Base-by-base conservation (phyloP, 2,797 vertebrate genomes). In the Phrynocephalus vlangalii region DNA sequence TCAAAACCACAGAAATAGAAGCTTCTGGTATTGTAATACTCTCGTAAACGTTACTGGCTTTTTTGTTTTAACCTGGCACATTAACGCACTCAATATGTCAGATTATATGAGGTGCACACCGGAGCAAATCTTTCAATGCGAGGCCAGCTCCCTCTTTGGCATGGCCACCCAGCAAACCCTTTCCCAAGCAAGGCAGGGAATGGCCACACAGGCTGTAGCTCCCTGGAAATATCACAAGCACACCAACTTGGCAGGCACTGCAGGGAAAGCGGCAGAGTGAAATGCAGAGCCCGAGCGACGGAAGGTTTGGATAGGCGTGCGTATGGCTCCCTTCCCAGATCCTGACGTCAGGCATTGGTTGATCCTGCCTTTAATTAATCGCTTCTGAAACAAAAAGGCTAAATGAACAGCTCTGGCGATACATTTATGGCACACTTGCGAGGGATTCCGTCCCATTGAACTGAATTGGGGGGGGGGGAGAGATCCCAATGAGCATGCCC, bases 1-100 rank as follows among this genome's bases (percentile, higher is more conserved):
- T 86, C 85, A 91, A 90, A 90, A 75, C 73, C n/a, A 82, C 73
- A 90, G 71, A 85, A 92, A 79, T 76, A 76, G 81, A 85, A 90
- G 7, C n/a, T 84, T 16, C 85, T 28, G 13, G 73, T 81, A 90
- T 44, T 44, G 2, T 44, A 44, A 44, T 44, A 44, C 38, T 44
- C 38, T 44, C 38, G 38, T 44, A 44, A 44, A 44, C 38, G 3
- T 44, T 44, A 44, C 38, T 44, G 38, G 33, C 86, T 44, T 91
- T 44, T 24, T 11, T 24, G 9, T 70, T 70, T 88, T 50, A 82
- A 86, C 28, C 63, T 90, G 75, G 3, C 85, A 90, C 63, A 85
- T 93, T 90, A 92, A 71, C 79, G 56, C 63, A 28, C 50, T 56
- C 24, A 82, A 10, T 83, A 33, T 56, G 16, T 28, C 72, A 0